Evolutionary conservation across 2,113 vertebrate genomes (phyloP).

Genomic region (Rhynchopsitta pachyrhyncha): DNA sequence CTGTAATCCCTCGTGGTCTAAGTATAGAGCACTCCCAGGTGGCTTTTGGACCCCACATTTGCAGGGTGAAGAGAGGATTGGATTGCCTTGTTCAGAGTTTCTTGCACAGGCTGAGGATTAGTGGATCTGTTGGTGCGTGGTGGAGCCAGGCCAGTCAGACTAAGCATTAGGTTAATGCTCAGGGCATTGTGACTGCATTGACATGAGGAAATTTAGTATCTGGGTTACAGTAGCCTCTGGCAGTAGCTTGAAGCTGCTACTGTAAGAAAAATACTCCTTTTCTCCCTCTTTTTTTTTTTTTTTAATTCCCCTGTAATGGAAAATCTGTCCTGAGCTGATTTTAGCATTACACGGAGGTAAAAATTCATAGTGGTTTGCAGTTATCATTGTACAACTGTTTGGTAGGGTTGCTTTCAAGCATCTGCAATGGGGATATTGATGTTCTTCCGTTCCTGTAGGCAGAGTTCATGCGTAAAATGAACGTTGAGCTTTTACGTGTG

Average conservation of each 20-base stretch:
- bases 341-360: neutral
- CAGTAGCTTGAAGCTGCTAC: neutral
- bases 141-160: neutral
- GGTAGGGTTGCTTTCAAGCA: neutral
- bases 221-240: neutral
- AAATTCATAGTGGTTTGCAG: neutral
- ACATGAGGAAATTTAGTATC: neutral
- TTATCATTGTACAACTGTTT: neutral
- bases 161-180: neutral
- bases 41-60: neutral
- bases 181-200: neutral
- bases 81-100: neutral
- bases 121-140: neutral
- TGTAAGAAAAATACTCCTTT: neutral
- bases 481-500: neutral
- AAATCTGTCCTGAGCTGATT: slow-evolving; percentile 22
- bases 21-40: neutral
- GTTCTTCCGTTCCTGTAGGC: neutral
- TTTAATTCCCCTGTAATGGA: neutral
- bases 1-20: neutral
- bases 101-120: neutral
- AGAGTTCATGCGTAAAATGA: slow-evolving; percentile 21
- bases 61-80: neutral
- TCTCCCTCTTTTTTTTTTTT: neutral
- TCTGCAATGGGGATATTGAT: slow-evolving; percentile 36